Conservation (phyloP, 2,888 invertebrate genomes). For the Dinocampus coccinellae region DNA sequence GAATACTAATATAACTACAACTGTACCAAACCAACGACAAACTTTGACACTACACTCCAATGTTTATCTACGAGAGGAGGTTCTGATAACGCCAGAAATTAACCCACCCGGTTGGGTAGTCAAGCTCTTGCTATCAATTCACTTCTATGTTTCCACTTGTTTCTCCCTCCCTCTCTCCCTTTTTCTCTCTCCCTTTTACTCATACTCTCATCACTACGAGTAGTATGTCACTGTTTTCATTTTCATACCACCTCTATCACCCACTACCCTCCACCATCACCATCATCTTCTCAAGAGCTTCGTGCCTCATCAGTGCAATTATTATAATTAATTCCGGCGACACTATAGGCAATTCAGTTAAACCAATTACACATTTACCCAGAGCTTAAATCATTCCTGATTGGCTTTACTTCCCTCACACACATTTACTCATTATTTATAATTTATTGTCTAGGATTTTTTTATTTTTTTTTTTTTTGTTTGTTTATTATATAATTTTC, state of each 20-base stretch:
- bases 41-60: constrained; percentile 51
- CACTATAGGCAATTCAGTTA: constrained; percentile 13
- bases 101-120: constrained; percentile 37
- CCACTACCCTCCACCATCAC: constrained; percentile 3
- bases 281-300: constrained; percentile 20
- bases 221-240: constrained; percentile 4
- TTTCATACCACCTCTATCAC: neutral
- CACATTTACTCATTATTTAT: neutral
- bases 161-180: neutral
- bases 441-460: neutral
- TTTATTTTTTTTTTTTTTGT: neutral
- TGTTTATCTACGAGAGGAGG: constrained; percentile 46
- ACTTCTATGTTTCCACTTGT: neutral
- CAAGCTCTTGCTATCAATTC: constrained; percentile 17
- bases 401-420: neutral
- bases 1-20: neutral
- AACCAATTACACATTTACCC: neutral
- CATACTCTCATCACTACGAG: neutral
- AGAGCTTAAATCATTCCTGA: constrained; percentile 19
- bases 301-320: constrained; percentile 39
- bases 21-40: constrained; percentile 29
- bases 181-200: constrained; percentile 21
- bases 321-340: constrained; percentile 39
- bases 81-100: constrained; percentile 52
- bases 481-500: neutral